Evolutionary conservation across 2,113 vertebrate genomes (phyloP).

Genomic region (Corythoichthys haematopterus): DNA sequence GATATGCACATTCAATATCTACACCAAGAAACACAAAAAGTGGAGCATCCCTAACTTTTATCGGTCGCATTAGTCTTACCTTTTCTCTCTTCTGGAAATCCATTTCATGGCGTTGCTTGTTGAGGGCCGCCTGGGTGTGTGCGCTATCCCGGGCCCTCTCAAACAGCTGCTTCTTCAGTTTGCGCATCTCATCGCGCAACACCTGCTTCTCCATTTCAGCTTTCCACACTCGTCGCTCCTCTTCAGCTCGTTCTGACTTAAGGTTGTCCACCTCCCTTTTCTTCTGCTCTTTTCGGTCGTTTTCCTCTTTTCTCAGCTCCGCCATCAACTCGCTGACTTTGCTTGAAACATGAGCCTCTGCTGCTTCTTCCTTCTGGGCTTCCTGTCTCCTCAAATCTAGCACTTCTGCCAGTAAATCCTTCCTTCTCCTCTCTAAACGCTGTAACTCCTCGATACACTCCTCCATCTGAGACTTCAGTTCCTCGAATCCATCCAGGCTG

Average conservation of each 20-base stretch:
- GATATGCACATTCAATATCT: neutral
- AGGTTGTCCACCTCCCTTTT: constrained; percentile 76
- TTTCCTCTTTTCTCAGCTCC: constrained; percentile 73
- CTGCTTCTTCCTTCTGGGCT: constrained; percentile 67
- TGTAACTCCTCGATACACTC: constrained; percentile 80
- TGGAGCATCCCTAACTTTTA: neutral
- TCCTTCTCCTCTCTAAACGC: constrained; percentile 75
- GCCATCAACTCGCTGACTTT: constrained; percentile 62
- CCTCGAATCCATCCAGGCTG: constrained; percentile 9
- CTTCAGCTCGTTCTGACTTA: constrained; percentile 75
- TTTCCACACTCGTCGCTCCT: constrained; percentile 77
- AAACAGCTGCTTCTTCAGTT: constrained; percentile 82
- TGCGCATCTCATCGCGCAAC: constrained; percentile 76
- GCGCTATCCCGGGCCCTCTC: constrained; percentile 80
- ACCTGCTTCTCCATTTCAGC: constrained; percentile 81
- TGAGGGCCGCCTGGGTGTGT: constrained; percentile 79
- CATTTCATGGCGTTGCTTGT: constrained; percentile 74
- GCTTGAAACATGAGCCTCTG: constrained; percentile 59
- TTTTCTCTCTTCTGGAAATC: constrained; percentile 69
- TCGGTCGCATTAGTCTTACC: constrained; percentile 38
- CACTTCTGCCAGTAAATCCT: constrained; percentile 78
- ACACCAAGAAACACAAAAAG: neutral
- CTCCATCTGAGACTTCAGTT: constrained; percentile 56
- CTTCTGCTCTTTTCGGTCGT: constrained; percentile 76
- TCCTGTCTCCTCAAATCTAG: constrained; percentile 74